These are phyloP conservation scores for Toxonevra muliebris DNA, from an alignment of 2,888 invertebrate genomes.

Conservation along the genomic window DNA sequence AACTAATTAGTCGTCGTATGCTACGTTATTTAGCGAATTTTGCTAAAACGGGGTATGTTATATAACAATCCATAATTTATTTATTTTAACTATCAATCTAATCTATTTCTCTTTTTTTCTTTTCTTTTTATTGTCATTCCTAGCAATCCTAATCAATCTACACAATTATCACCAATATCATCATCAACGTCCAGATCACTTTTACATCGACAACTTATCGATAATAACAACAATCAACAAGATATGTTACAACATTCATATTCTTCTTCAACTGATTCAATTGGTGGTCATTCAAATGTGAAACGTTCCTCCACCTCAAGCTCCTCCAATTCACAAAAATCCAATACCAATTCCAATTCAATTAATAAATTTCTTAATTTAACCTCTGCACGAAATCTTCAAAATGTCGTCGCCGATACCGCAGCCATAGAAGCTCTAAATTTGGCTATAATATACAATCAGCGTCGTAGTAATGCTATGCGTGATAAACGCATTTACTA, in stretches of 20 bases:
- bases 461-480: constrained; percentile 55
- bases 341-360: constrained; percentile 18
- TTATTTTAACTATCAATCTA: not conserved
- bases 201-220: constrained; percentile 29
- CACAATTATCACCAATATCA: constrained; percentile 32
- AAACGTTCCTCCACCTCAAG: constrained; percentile 42
- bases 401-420: constrained; percentile 36
- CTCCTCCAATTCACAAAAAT: constrained; percentile 32
- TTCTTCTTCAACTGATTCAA: constrained; percentile 10
- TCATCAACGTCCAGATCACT: constrained; percentile 36
- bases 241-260: constrained; percentile 16
- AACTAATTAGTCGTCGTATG: constrained; percentile 79
- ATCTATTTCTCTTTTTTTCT: not conserved
- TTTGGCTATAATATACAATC: constrained; percentile 58
- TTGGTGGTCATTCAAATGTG: constrained; percentile 36
- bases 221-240: constrained; percentile 12
- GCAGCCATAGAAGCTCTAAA: constrained; percentile 47
- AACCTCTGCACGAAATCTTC: constrained; percentile 19
- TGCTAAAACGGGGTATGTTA: constrained; percentile 81
- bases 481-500: constrained; percentile 54
- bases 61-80: not conserved
- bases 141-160: constrained; percentile 60
- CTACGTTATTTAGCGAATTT: constrained; percentile 89
- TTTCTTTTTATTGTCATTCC: not conserved
- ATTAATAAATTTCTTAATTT: constrained; percentile 31